Percentiles rank a stretch among this genome's conserved stretches.
Evolutionary conservation across 2,888 invertebrate species (phyloP).

Genomic region (Sympetrum striolatum): DNA sequence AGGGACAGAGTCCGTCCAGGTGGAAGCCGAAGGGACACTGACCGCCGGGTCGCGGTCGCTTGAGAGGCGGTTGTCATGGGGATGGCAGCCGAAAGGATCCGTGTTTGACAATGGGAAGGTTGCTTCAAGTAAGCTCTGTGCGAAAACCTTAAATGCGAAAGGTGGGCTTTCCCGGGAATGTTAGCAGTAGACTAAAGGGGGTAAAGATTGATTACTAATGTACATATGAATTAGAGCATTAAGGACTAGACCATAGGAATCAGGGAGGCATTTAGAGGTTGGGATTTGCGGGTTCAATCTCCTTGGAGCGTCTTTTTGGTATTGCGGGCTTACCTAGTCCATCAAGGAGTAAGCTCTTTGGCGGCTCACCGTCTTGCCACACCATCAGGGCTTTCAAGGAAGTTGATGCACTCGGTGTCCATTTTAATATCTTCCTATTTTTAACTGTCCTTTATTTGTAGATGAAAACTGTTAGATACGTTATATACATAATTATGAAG

Average conservation of each 20-base stretch:
- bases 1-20: too few species aligned
- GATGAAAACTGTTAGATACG: too few species aligned
- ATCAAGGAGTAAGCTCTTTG: background rate
- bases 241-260: background rate
- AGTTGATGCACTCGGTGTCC: background rate
- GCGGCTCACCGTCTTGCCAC: background rate
- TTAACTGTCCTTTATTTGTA: too few species aligned
- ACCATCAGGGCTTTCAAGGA: background rate
- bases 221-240: background rate
- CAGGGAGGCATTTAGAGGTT: background rate
- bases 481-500: too few species aligned
- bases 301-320: background rate
- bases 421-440: too few species aligned
- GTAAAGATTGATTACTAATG: background rate
- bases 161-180: background rate
- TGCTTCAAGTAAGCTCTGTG: background rate
- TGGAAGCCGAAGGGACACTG: too few species aligned
- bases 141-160: background rate
- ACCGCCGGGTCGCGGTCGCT: too few species aligned
- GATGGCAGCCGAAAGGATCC: background rate
- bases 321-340: background rate
- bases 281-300: background rate
- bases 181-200: background rate
- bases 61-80: background rate
- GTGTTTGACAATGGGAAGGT: background rate